Percentiles rank a stretch among this genome's conserved stretches.
These are phyloP conservation scores for Silurus lanzhouensis DNA, from an alignment of 2,797 vertebrate genomes.

Conservation along the genomic window DNA sequence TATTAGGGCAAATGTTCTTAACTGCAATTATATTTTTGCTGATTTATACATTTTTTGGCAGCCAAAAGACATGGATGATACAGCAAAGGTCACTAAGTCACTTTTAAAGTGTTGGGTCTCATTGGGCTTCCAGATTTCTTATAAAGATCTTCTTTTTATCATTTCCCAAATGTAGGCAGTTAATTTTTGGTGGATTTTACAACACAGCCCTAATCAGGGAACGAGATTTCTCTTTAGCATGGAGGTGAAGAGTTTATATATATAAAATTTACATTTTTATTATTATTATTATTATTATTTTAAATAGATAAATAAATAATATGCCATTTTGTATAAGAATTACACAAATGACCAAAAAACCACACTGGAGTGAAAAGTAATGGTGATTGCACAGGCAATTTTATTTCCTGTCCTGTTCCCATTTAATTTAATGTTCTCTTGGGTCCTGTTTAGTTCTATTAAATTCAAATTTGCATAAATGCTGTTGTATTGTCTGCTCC, in stretches of 20 bases:
- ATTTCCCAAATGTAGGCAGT: neutral
- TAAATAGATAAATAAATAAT: too few relatives aligned
- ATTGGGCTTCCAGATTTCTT: neutral
- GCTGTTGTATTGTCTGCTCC: neutral
- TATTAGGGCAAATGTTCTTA: neutral
- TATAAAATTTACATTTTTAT: too few relatives aligned
- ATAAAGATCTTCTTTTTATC: neutral
- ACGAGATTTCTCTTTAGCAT: neutral
- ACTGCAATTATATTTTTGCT: neutral
- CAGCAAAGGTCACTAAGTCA: neutral
- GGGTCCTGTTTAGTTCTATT: slow-evolving; percentile 15
- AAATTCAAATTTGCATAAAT: neutral
- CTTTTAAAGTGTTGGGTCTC: neutral
- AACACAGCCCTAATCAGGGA: neutral
- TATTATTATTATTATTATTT: too few relatives aligned
- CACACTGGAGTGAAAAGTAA: neutral
- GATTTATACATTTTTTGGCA: neutral
- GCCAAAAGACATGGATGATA: neutral
- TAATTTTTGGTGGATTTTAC: neutral
- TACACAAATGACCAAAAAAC: neutral
- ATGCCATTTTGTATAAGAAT: too few relatives aligned
- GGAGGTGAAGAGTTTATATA: neutral
- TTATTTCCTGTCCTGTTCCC: neutral
- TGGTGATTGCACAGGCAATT: neutral
- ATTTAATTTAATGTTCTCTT: neutral